Conservation (phyloP, 2,888 invertebrate genomes). For the Melanophora roralis region DNA sequence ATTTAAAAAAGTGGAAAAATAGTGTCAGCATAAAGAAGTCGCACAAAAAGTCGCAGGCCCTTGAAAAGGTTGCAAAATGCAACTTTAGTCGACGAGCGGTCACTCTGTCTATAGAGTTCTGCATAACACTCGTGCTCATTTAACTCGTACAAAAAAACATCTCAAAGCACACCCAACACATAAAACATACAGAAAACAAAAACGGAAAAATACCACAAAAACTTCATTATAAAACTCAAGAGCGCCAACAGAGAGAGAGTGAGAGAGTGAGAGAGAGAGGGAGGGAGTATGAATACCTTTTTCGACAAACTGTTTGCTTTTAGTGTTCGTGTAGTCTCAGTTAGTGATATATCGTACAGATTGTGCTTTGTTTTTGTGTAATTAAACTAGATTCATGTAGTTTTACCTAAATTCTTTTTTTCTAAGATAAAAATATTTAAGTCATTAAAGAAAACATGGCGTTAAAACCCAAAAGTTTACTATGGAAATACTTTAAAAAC, state of each 20-base stretch:
- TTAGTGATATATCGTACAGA: background rate
- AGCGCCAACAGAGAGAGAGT: conserved; percentile 24
- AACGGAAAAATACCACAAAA: background rate
- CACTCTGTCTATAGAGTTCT: too few species aligned
- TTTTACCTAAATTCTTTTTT: background rate
- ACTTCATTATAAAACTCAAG: background rate
- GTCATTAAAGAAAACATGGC: conserved; percentile 7
- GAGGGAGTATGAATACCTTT: too few species aligned
- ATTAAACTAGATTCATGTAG: too few species aligned
- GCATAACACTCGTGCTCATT: too few species aligned
- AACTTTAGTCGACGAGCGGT: too few species aligned
- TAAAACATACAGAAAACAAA: too few species aligned
- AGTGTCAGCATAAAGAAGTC: too few species aligned
- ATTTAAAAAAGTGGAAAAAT: too few species aligned
- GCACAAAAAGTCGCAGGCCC: too few species aligned
- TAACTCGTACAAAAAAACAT: too few species aligned
- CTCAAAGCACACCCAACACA: too few species aligned
- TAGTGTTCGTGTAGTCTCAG: conserved; percentile 14
- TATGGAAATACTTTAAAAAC: conserved; percentile 47
- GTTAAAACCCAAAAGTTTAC: background rate
- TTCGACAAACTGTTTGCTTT: background rate
- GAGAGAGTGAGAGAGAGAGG: background rate
- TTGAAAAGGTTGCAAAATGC: too few species aligned
- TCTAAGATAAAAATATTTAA: background rate
- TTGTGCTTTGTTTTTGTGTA: background rate